Conservation (phyloP, 2,113 vertebrate genomes). For the Marmota flaviventris region DNA sequence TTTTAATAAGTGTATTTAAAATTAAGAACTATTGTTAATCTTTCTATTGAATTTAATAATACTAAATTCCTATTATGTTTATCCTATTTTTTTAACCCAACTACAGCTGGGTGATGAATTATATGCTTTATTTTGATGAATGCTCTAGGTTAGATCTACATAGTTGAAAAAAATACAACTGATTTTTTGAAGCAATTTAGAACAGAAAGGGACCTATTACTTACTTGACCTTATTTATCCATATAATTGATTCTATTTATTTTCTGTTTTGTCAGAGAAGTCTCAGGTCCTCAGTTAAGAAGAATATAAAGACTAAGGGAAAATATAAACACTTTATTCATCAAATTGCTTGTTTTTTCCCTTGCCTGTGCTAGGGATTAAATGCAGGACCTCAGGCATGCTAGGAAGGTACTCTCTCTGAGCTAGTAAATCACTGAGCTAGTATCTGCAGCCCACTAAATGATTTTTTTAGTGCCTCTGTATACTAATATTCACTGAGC, state of each 20-base stretch:
- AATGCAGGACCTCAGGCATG: not conserved
- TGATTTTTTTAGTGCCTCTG: not conserved
- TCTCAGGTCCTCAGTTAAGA: not conserved
- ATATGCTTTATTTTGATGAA: not conserved
- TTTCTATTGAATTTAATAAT: not conserved
- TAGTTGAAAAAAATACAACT: not conserved
- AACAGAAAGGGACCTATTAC: not conserved
- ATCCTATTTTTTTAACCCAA: not conserved
- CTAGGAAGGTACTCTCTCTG: not conserved
- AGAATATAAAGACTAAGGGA: not conserved
- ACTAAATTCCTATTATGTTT: not conserved
- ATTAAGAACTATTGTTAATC: not conserved
- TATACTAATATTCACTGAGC: not conserved
- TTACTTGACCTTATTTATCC: not conserved
- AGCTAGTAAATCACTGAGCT: too few species aligned
- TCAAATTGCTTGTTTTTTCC: not conserved
- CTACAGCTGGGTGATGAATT: not conserved
- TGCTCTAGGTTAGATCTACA: not conserved
- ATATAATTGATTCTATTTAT: not conserved
- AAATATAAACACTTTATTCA: not conserved
- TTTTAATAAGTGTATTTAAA: not conserved
- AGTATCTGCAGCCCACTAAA: not conserved
- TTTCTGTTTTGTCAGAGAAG: slow-evolving; percentile 41
- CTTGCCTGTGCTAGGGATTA: not conserved
- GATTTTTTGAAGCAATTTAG: slow-evolving; percentile 26